These are phyloP conservation scores for Eupithecia insigniata DNA, from an alignment of 2,888 invertebrate genomes.

Conservation along the genomic window DNA sequence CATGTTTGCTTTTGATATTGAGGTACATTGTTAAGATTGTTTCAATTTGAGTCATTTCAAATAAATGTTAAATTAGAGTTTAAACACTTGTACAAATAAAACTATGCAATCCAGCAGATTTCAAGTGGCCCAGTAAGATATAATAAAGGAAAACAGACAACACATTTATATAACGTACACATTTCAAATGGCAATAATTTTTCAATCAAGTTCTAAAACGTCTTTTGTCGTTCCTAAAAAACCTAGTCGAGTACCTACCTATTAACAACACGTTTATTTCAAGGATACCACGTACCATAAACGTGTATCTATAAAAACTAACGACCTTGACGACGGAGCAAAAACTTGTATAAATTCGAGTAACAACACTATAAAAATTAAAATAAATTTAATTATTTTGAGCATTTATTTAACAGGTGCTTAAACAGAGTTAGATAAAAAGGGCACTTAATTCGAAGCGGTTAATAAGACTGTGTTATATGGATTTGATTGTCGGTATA, in stretches of 20 bases:
- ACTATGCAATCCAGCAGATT: neutral
- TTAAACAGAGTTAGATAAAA: slow-evolving; percentile 36
- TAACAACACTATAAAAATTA: slow-evolving; percentile 49
- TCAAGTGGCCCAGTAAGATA: neutral
- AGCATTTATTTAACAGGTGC: slow-evolving; percentile 37
- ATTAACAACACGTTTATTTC: slow-evolving; percentile 44
- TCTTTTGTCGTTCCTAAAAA: slow-evolving; percentile 41
- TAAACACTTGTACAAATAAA: neutral
- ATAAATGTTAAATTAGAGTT: neutral
- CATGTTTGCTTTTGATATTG: neutral
- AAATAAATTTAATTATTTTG: slow-evolving; percentile 39
- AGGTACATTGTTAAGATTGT: neutral
- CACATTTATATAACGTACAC: neutral
- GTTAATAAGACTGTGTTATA: slow-evolving; percentile 17
- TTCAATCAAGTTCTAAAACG: slow-evolving; percentile 34
- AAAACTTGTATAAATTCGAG: slow-evolving; percentile 53
- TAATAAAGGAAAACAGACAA: neutral
- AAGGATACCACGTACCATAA: slow-evolving; percentile 45
- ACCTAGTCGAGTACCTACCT: slow-evolving; percentile 35
- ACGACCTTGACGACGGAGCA: slow-evolving; percentile 51
- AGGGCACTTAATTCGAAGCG: slow-evolving; percentile 22
- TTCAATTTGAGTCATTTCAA: slow-evolving; percentile 3
- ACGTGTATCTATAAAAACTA: slow-evolving; percentile 43
- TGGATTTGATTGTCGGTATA: slow-evolving; percentile 16
- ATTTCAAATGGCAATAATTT: slow-evolving; percentile 6